phyloP scores from a whole-genome alignment of 2,797 vertebrate genomes.

The Anolis apletophallus region DNA sequence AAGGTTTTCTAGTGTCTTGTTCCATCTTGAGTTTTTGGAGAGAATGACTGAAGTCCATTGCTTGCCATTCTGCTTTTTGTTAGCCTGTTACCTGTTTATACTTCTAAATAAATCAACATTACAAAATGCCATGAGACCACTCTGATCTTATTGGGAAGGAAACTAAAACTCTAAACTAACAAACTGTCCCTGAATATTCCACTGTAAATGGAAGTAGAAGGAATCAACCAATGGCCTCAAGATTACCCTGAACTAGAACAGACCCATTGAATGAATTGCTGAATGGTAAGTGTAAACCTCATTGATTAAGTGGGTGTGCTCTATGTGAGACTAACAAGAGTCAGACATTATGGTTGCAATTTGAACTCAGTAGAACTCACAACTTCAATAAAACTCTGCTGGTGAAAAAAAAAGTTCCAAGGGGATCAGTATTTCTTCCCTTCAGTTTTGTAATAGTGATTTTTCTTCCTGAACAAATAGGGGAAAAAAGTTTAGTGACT shows the following conservation, averaged over 20 bases:
- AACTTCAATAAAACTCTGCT: not conserved
- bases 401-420: not conserved
- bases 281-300: too few species aligned
- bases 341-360: too few species aligned
- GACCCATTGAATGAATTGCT: too few species aligned
- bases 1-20: too few species aligned
- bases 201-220: not conserved
- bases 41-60: too few species aligned
- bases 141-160: not conserved
- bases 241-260: too few species aligned
- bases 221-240: not conserved
- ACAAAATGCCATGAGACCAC: not conserved
- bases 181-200: not conserved
- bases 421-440: not conserved
- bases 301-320: too few species aligned
- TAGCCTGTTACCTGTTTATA: not conserved
- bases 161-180: not conserved
- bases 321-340: too few species aligned
- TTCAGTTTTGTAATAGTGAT: not conserved
- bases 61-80: too few species aligned
- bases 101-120: not conserved
- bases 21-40: too few species aligned
- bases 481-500: not conserved
- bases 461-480: conserved; percentile 1
- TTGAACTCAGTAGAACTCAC: not conserved